Conservation (phyloP, 2,888 invertebrate genomes). For the Chloroclystis v-ata region DNA sequence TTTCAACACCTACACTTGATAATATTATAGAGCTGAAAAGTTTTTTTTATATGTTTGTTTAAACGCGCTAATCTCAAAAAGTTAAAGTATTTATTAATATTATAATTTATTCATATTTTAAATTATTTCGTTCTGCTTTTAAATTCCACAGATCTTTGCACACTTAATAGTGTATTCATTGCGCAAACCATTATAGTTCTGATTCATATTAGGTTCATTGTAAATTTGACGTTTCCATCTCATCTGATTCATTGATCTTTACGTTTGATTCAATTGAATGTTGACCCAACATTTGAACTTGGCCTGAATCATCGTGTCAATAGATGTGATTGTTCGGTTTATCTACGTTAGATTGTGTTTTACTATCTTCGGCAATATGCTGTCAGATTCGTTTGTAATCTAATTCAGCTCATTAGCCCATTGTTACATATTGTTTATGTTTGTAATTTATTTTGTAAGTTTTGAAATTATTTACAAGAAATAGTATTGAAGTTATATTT, state of each 20-base stretch:
- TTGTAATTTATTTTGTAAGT: not conserved
- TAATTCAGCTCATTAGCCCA: not conserved
- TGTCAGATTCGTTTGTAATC: not conserved
- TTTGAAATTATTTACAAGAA: not conserved
- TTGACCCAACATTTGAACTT: constrained; percentile 31
- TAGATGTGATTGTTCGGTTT: constrained; percentile 7
- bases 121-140: too few species aligned
- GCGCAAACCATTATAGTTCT: constrained; percentile 27
- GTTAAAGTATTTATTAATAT: too few species aligned
- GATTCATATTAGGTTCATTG: constrained; percentile 32
- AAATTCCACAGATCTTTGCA: constrained; percentile 6
- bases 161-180: constrained; percentile 9
- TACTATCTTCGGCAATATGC: constrained; percentile 4
- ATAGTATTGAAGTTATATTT: too few species aligned
- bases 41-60: too few species aligned
- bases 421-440: not conserved
- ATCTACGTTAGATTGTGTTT: constrained; percentile 6
- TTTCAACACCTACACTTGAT: too few species aligned
- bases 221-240: constrained; percentile 30
- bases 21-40: too few species aligned
- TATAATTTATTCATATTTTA: too few species aligned
- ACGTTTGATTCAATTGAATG: constrained; percentile 27
- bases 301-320: constrained; percentile 10
- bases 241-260: constrained; percentile 15
- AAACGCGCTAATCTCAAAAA: too few species aligned